Evolutionary conservation across 2,113 vertebrate genomes (phyloP), one percentile per base, ranked within the genome.

Genomic region (Notothenia rossii): DNA sequence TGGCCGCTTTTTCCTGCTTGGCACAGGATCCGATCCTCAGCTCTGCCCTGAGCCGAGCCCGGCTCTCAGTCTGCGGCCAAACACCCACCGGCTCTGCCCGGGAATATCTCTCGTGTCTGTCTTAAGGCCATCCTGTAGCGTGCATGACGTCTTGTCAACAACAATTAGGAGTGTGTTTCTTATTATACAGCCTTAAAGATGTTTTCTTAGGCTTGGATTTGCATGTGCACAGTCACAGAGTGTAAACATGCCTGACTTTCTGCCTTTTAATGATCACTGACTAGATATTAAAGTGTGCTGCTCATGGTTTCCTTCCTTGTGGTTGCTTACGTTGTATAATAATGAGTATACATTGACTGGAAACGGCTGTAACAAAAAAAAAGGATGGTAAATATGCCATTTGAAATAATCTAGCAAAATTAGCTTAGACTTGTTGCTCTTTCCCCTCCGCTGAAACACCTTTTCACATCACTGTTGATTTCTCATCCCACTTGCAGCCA

Each of bases 1-100:
- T 86, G 81, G 72, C 66, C 54, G 53, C 51, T 80, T 72, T 88
- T 81, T 75, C 77, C 86, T 81, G 20, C 86, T 90, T 89, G 87
- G 86, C 87, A 88, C 83, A 63, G 54, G 67, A 70, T 83, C 79
- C 68, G 59, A 87, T 61, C 77, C 71, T 10, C 60, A 75, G 77
- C 80, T 83, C 70, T 85, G 83, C 79, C 79, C 81, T 72, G 69
- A 86, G 61, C 55, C 80, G 72, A 90, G 88, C 83, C 76, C 45
- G 55, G 66, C 77, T 76, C 75, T 81, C 76, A 67, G 71, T 67
- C 70, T 71, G 64, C 18, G 65, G 79, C 80, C 89, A 89, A 89
- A 83, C 78, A 75, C 77, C 84, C 60, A 73, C 43, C 62, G 70
- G 84, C 79, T 72, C 62, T 17, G 71, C 82, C 84, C 20, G 61